Evolutionary conservation across 1,140 invertebrate species (phyloP).

Genomic region (Panagrolaimus sp.): DNA sequence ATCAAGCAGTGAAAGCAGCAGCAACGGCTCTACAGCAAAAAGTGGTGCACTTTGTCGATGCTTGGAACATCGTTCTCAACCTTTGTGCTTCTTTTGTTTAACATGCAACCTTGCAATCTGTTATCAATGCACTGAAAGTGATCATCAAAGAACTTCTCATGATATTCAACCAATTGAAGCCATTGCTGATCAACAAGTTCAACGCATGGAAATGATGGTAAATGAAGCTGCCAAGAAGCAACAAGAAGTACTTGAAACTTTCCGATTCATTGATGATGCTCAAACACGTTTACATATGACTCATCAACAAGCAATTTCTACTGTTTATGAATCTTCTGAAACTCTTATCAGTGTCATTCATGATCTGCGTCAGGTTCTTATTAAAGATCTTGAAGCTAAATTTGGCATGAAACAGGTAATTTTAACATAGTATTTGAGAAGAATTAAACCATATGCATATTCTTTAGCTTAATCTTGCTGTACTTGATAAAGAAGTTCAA

Average conservation of each 20-base stretch:
- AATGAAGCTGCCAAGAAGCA: conserved; percentile 68
- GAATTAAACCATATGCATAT: background rate
- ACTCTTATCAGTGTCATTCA: conserved; percentile 76
- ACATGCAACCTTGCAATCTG: conserved; percentile 76
- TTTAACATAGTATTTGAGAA: background rate
- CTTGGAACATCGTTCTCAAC: conserved; percentile 67
- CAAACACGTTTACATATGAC: conserved; percentile 45
- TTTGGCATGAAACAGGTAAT: conserved; percentile 70
- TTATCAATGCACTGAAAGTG: conserved; percentile 81
- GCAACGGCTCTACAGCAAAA: background rate
- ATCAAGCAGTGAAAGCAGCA: conserved; percentile 2
- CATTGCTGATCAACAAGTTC: conserved; percentile 71
- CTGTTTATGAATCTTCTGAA: background rate
- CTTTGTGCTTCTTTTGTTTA: conserved; percentile 83
- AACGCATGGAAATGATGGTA: conserved; percentile 63
- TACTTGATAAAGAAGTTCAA: conserved; percentile 82
- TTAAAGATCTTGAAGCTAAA: conserved; percentile 86
- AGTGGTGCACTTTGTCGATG: conserved; percentile 30
- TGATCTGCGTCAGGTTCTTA: conserved; percentile 82
- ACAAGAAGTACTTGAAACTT: conserved; percentile 53
- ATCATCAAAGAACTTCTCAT: conserved; percentile 78
- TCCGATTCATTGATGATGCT: conserved; percentile 57
- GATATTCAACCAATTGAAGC: conserved; percentile 77
- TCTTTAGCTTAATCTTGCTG: conserved; percentile 63
- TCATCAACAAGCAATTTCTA: background rate